Evolutionary conservation across 2,113 vertebrate species (phyloP).

Genomic region (Merops nubicus): DNA sequence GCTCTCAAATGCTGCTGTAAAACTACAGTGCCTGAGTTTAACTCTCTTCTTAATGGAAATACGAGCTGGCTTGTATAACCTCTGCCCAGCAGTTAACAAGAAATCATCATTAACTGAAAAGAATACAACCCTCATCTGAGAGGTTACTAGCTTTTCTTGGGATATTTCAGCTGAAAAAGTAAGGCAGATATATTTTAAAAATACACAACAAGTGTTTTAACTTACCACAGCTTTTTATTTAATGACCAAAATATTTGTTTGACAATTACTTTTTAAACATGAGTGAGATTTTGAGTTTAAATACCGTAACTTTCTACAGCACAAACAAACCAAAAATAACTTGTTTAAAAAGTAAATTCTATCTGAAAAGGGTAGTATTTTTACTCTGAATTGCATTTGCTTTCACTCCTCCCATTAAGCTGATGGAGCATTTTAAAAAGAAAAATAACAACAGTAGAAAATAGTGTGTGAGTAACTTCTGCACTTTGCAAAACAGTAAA

Average conservation of each 20-base stretch:
- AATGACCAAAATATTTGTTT: background rate
- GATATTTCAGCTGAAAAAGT: background rate
- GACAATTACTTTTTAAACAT: background rate
- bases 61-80: background rate
- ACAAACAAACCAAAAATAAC: background rate
- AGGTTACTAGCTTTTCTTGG: background rate
- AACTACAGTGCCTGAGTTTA: background rate
- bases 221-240: background rate
- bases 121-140: background rate
- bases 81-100: conserved; percentile 5
- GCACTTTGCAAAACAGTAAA: background rate
- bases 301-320: background rate
- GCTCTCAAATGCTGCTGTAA: background rate
- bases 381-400: background rate
- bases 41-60: background rate
- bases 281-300: background rate
- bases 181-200: background rate
- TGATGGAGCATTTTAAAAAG: background rate
- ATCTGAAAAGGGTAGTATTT: background rate
- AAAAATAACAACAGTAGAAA: background rate
- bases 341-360: background rate
- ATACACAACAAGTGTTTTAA: background rate
- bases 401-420: background rate
- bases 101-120: background rate
- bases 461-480: background rate